Evolutionary conservation across 2,888 invertebrate species (phyloP).

Genomic region (Melanophora roralis): DNA sequence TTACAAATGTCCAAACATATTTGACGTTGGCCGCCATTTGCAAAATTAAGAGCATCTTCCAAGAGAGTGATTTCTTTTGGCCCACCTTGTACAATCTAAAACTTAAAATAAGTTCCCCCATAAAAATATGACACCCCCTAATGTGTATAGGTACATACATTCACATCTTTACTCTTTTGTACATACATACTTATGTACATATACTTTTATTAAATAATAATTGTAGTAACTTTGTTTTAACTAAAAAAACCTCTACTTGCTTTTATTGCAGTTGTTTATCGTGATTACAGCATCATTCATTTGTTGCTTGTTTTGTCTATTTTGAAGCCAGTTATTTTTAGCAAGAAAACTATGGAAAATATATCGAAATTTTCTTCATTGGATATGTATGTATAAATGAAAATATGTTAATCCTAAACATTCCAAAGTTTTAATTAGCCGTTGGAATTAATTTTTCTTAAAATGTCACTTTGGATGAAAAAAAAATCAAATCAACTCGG

Average conservation of each 20-base stretch:
- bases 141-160: neutral
- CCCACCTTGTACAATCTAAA: no score
- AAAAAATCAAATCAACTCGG: neutral
- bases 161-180: no score
- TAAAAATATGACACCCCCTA: no score
- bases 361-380: slow-evolving; percentile 41
- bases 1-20: no score
- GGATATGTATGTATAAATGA: no score
- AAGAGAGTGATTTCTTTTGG: no score
- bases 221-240: slow-evolving; percentile 7
- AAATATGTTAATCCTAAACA: no score
- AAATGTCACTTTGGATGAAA: neutral
- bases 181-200: neutral
- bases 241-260: slow-evolving; percentile 3
- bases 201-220: no score
- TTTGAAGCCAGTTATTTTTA: neutral
- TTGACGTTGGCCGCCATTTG: no score
- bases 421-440: slow-evolving; percentile 28
- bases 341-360: neutral
- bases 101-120: no score
- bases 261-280: neutral
- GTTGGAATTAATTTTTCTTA: neutral
- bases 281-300: slow-evolving; percentile 33
- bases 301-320: slow-evolving; percentile 17
- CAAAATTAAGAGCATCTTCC: no score